phyloP scores from a whole-genome alignment of 1,140 invertebrate species.

The Aphaenogaster floridana region DNA sequence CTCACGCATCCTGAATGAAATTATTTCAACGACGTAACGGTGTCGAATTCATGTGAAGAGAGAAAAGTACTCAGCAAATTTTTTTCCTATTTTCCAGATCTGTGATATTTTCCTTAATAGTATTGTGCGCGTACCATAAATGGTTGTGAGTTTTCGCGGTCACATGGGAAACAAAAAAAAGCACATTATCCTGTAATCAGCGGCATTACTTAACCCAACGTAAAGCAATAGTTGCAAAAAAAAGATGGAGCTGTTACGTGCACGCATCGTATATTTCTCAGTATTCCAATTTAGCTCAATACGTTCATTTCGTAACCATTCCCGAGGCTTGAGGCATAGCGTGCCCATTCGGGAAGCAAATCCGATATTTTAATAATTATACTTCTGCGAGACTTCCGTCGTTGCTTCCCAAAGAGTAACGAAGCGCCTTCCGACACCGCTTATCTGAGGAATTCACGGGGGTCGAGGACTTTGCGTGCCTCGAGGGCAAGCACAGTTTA shows the following conservation, averaged over 20 bases:
- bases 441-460: conserved; percentile 38
- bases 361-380: background rate
- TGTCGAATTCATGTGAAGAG: background rate
- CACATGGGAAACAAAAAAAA: background rate
- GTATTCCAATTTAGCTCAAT: conserved; percentile 3
- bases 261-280: background rate
- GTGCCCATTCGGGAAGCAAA: background rate
- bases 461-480: conserved; percentile 41
- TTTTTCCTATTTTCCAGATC: background rate
- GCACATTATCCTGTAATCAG: background rate
- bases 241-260: background rate
- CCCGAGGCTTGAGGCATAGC: background rate
- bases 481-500: conserved; percentile 49
- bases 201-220: background rate
- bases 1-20: background rate
- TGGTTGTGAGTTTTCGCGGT: background rate
- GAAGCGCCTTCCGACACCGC: conserved; percentile 14
- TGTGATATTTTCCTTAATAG: conserved; percentile 8
- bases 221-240: background rate
- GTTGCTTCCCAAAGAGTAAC: conserved; percentile 8
- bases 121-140: background rate
- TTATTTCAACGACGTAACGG: conserved; percentile 23
- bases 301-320: background rate
- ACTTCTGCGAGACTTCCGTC: conserved; percentile 4
- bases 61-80: background rate